Percentiles rank a stretch among this genome's conserved stretches.
These are phyloP conservation scores for Philhelius pedissequus DNA, from an alignment of 2,888 invertebrate genomes.

Conservation along the genomic window DNA sequence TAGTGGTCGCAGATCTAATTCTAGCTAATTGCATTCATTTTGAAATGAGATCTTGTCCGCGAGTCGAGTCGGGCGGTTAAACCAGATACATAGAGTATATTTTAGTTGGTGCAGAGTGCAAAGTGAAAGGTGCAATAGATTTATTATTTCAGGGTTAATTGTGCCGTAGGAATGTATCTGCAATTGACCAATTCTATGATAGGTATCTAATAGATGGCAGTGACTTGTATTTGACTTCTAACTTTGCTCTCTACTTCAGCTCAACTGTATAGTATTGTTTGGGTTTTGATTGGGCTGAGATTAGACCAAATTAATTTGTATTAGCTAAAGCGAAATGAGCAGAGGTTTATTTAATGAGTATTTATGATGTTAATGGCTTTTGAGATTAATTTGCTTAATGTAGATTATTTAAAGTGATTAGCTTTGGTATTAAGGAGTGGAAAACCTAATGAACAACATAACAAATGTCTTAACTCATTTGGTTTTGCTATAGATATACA, in stretches of 20 bases:
- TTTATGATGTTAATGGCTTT: constrained; percentile 36
- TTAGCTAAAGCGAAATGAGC: constrained; percentile 13
- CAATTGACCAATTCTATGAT: constrained; percentile 32
- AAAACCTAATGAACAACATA: background rate
- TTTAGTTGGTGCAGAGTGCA: background rate
- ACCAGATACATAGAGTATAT: background rate
- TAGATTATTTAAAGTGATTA: background rate
- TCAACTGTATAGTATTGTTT: background rate
- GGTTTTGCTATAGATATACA: background rate
- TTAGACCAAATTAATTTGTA: constrained; percentile 31
- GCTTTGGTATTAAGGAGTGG: background rate
- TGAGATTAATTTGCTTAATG: constrained; percentile 38
- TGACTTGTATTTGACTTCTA: background rate
- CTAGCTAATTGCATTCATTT: constrained; percentile 48
- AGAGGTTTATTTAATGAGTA: constrained; percentile 21
- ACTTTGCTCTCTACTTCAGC: background rate
- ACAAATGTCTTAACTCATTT: background rate
- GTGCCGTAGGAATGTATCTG: constrained; percentile 36
- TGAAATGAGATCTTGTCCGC: constrained; percentile 44
- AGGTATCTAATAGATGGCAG: constrained; percentile 13
- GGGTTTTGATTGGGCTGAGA: constrained; percentile 36
- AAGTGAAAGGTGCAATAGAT: constrained; percentile 66
- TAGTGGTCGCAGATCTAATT: constrained; percentile 22
- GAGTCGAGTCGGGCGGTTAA: background rate
- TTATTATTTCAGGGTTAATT: constrained; percentile 64